These are phyloP conservation scores for Arbacia lixula DNA, from an alignment of 53 echinoderm and acorn worm genomes.

Conservation along the genomic window DNA sequence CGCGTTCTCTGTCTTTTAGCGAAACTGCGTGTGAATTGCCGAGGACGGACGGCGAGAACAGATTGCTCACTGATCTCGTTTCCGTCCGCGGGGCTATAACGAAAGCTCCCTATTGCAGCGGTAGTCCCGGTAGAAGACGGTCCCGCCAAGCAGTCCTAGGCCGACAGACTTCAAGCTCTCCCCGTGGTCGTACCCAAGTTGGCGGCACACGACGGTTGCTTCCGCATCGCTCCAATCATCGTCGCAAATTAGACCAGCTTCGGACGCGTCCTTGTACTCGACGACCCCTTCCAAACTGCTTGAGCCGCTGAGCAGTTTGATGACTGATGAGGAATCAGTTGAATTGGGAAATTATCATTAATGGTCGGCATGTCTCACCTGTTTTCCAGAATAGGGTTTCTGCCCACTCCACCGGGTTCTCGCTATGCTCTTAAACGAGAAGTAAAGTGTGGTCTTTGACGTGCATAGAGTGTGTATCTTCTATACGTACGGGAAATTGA, in stretches of 20 bases:
- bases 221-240: slow-evolving; percentile 17
- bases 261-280: neutral
- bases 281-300: slow-evolving; percentile 39
- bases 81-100: too few relatives aligned
- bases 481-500: too few relatives aligned
- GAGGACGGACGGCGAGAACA: neutral
- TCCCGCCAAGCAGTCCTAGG: neutral
- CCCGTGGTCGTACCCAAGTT: slow-evolving; percentile 25
- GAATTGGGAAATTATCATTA: too few relatives aligned
- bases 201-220: slow-evolving; percentile 34
- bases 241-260: slow-evolving; percentile 31
- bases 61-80: neutral
- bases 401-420: too few relatives aligned
- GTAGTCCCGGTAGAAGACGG: neutral
- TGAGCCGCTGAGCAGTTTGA: slow-evolving; percentile 30
- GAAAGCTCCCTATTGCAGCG: too few relatives aligned
- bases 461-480: too few relatives aligned
- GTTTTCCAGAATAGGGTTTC: too few relatives aligned
- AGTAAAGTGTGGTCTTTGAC: too few relatives aligned
- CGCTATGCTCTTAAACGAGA: too few relatives aligned
- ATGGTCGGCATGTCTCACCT: too few relatives aligned
- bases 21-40: neutral
- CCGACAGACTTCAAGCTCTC: neutral
- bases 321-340: slow-evolving; percentile 16
- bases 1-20: too few relatives aligned